These are phyloP conservation scores for Stegodyphus mimosarum DNA, from an alignment of 1,140 invertebrate species.

Conservation along the genomic window DNA sequence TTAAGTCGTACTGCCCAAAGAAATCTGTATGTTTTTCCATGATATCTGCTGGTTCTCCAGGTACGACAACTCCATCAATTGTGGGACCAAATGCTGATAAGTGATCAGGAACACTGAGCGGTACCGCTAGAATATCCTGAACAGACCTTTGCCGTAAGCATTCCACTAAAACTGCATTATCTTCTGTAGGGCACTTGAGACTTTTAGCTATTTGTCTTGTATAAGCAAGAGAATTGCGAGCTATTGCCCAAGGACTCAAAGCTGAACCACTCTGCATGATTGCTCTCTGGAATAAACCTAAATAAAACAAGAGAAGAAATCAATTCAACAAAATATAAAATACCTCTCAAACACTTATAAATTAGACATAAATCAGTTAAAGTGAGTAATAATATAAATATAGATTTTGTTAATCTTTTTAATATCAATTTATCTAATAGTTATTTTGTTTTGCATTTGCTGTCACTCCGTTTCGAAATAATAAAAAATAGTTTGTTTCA, in stretches of 20 bases:
- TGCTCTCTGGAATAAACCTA: conserved; percentile 92
- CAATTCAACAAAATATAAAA: no score
- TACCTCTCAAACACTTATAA: no score
- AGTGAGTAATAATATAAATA: no score
- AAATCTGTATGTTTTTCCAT: conserved; percentile 51
- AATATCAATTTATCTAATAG: no score
- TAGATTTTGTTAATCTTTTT: no score
- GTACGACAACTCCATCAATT: conserved; percentile 91
- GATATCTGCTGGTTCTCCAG: conserved; percentile 74
- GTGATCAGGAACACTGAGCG: conserved; percentile 84
- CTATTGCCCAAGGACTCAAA: conserved; percentile 90
- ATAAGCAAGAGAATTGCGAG: conserved; percentile 86
- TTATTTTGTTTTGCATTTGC: no score
- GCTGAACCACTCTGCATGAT: conserved; percentile 96
- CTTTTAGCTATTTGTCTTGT: conserved; percentile 85
- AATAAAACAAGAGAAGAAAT: conserved; percentile 56
- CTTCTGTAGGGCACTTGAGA: conserved; percentile 79
- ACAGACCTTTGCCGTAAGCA: conserved; percentile 85
- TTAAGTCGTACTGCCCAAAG: conserved; percentile 79
- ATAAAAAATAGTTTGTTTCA: no score
- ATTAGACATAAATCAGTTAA: no score
- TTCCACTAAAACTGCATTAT: conserved; percentile 77
- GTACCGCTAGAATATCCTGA: conserved; percentile 80
- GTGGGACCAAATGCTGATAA: conserved; percentile 89
- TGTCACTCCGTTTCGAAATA: no score